Conservation (phyloP, 1,140 invertebrate species). For the Adelges cooleyi region DNA sequence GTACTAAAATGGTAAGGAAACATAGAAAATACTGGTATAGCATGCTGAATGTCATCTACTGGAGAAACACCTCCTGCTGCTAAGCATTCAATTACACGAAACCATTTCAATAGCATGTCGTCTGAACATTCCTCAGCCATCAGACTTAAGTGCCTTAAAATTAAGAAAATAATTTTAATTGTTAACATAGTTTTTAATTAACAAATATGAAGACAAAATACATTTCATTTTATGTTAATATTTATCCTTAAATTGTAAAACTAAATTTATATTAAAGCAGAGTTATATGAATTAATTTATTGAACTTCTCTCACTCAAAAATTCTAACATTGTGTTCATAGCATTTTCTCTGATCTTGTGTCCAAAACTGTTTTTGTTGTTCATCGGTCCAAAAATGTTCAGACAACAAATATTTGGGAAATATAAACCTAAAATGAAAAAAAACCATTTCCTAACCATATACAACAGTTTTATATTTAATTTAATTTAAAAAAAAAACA, state of each 20-base stretch:
- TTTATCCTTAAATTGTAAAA: too few species aligned
- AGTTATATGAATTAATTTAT: too few species aligned
- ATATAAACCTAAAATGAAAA: slow-evolving; percentile 18
- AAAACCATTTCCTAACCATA: too few species aligned
- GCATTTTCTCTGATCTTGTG: background rate
- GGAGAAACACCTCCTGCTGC: slow-evolving; percentile 4
- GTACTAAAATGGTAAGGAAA: slow-evolving; percentile 20
- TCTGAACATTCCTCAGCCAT: slow-evolving; percentile 27
- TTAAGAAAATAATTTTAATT: too few species aligned
- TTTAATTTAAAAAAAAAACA: background rate
- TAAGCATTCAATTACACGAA: slow-evolving; percentile 20
- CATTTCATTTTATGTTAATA: too few species aligned
- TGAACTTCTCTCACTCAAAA: slow-evolving; percentile 10
- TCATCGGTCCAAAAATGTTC: slow-evolving; percentile 21
- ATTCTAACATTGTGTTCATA: slow-evolving; percentile 14
- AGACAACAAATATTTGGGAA: slow-evolving; percentile 22
- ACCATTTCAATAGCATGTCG: slow-evolving; percentile 26
- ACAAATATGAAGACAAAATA: too few species aligned
- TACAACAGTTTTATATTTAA: too few species aligned
- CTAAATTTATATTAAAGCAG: too few species aligned
- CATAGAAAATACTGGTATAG: slow-evolving; percentile 21
- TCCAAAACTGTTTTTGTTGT: slow-evolving; percentile 15
- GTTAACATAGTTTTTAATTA: too few species aligned
- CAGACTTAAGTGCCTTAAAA: slow-evolving; percentile 15
- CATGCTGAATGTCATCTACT: slow-evolving; percentile 10